Conservation (phyloP, 2,888 invertebrate genomes). For the Schizotus pectinicornis region DNA sequence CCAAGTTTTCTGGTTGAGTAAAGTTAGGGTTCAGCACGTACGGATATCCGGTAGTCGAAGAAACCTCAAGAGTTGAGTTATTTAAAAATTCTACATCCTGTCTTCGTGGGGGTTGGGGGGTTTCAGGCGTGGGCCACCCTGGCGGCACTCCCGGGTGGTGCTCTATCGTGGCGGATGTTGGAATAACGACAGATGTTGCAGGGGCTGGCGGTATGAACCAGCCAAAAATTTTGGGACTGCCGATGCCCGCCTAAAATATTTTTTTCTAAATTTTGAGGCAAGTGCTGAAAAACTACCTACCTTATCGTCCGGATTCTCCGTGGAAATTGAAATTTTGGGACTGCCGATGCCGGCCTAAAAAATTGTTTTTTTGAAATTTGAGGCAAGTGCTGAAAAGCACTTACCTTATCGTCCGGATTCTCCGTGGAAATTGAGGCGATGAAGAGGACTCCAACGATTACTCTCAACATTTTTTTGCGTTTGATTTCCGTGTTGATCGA, state of each 20-base stretch:
- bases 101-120: not conserved
- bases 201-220: not conserved
- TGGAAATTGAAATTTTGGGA: not conserved
- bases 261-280: no score
- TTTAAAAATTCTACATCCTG: not conserved
- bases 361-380: no score
- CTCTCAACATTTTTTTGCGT: not conserved
- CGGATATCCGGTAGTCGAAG: conserved; percentile 15
- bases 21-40: conserved; percentile 19
- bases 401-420: not conserved
- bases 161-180: conserved; percentile 38
- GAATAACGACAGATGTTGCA: conserved; percentile 9
- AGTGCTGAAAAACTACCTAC: no score
- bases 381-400: no score
- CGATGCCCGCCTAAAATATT: no score
- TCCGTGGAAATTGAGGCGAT: not conserved
- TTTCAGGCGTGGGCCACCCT: conserved; percentile 13
- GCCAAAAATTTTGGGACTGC: not conserved
- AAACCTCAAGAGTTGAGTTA: not conserved
- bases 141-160: conserved; percentile 45
- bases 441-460: no score
- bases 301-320: not conserved
- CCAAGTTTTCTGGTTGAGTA: conserved; percentile 1
- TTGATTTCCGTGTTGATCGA: not conserved
- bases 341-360: no score